Conservation (phyloP, 2,797 vertebrate genomes). For the Thamnophis elegans region DNA sequence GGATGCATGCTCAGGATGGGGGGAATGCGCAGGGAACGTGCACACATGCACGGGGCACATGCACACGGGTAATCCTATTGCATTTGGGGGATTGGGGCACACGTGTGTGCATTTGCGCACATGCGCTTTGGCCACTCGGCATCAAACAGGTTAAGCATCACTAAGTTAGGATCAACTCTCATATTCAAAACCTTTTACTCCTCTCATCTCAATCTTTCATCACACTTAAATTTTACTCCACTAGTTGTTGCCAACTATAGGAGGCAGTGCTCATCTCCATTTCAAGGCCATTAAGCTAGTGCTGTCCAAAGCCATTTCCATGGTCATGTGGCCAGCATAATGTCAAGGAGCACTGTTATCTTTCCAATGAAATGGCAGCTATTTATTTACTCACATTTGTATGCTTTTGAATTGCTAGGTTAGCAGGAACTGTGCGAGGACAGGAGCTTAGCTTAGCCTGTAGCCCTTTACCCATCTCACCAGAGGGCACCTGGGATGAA, state of each 20-base stretch:
- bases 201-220: background rate
- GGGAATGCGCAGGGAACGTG: no score
- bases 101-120: no score
- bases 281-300: background rate
- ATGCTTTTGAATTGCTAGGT: background rate
- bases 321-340: no score
- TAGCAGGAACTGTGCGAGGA: background rate
- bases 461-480: no score
- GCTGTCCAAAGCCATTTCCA: background rate
- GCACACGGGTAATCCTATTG: no score
- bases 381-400: background rate
- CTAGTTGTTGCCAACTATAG: background rate
- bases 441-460: no score
- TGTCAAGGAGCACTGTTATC: background rate
- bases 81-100: no score
- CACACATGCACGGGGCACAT: no score
- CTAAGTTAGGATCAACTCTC: background rate
- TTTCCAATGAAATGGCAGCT: background rate
- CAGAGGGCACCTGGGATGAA: no score
- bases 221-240: background rate
- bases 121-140: no score
- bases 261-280: background rate
- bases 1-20: no score
- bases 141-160: no score
- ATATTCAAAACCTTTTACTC: background rate